Percentiles rank a stretch among this genome's conserved stretches.
Evolutionary conservation across 2,113 vertebrate genomes (phyloP).

Genomic region (Microcebus ravelobensis): DNA sequence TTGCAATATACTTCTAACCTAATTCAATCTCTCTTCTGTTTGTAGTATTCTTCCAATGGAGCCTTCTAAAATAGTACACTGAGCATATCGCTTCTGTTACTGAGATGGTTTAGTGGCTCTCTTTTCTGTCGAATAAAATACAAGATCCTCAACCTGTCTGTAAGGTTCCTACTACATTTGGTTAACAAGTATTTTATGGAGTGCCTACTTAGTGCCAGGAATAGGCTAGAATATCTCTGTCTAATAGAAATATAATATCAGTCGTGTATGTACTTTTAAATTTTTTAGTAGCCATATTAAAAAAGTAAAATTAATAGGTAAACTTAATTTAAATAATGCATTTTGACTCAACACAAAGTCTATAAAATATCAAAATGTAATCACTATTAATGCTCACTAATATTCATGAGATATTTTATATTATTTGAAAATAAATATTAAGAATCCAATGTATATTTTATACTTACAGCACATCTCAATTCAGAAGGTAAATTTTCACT

Average conservation of each 20-base stretch:
- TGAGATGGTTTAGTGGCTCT: not conserved
- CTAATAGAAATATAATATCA: not conserved
- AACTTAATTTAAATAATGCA: not conserved
- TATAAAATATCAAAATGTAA: not conserved
- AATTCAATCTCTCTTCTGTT: conserved; percentile 42
- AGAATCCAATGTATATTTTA: not conserved
- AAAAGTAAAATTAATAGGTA: not conserved
- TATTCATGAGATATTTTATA: not conserved
- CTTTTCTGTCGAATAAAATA: conserved; percentile 24
- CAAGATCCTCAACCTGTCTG: not conserved
- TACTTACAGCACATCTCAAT: not conserved
- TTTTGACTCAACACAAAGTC: not conserved
- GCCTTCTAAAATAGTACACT: conserved; percentile 5
- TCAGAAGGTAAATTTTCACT: conserved; percentile 2
- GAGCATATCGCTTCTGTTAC: conserved; percentile 1
- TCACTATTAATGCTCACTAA: not conserved
- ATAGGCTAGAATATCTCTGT: not conserved
- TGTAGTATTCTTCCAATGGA: conserved; percentile 21
- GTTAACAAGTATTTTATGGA: conserved; percentile 27
- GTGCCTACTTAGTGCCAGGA: not conserved
- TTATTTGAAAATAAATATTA: not conserved
- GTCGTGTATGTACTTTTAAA: not conserved
- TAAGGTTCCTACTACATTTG: not conserved
- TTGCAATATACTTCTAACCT: not conserved
- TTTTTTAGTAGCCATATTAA: not conserved